Conservation (phyloP, 2,797 vertebrate species). For the Basileuterus tristriatus region DNA sequence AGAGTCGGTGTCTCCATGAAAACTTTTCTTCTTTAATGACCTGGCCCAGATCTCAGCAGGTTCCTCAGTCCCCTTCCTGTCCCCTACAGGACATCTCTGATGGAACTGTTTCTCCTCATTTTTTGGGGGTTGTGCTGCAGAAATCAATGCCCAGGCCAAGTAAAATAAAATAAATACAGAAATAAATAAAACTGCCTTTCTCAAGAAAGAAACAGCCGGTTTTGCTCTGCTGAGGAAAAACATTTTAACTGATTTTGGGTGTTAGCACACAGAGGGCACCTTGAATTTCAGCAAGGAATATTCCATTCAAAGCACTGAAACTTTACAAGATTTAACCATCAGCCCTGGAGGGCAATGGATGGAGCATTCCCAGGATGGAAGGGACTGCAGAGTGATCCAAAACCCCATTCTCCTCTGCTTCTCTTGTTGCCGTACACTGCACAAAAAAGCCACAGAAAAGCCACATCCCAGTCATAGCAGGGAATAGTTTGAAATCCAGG, state of each 20-base stretch:
- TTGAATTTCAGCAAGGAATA: neutral
- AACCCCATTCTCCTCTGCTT: neutral
- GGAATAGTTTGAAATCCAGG: neutral
- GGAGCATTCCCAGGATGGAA: neutral
- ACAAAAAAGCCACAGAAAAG: neutral
- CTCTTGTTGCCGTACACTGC: neutral
- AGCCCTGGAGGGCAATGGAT: neutral
- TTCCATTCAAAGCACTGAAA: neutral
- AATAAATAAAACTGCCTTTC: neutral
- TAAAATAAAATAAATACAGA: neutral
- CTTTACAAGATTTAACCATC: neutral
- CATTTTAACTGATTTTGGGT: neutral
- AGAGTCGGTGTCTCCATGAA: neutral
- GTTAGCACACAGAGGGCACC: neutral
- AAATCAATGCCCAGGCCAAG: neutral
- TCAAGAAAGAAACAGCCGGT: neutral
- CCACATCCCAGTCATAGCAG: fast-evolving
- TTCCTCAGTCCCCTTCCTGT: neutral
- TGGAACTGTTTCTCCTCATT: neutral
- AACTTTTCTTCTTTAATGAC: neutral
- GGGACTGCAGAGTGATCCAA: neutral
- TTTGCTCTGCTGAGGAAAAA: neutral
- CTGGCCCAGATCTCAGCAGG: neutral
- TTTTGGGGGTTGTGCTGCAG: neutral
- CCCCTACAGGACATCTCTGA: neutral